phyloP scores from a whole-genome alignment of 2,888 invertebrate genomes.

The Prosopocoilus inquinatus region DNA sequence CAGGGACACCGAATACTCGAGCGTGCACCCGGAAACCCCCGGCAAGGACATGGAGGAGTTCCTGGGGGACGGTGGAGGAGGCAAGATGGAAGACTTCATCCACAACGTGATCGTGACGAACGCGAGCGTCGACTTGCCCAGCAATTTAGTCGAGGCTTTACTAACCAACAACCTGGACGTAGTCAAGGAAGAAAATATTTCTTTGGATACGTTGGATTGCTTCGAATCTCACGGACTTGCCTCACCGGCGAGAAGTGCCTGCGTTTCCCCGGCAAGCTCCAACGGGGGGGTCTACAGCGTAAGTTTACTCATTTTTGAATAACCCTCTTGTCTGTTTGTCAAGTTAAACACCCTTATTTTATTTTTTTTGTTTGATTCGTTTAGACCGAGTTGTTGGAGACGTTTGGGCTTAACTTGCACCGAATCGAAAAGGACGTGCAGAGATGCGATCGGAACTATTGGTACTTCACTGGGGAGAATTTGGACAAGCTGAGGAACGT shows the following conservation, averaged over 20 bases:
- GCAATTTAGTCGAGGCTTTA: not conserved
- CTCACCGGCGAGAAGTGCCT: conserved; percentile 53
- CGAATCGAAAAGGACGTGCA: conserved; percentile 96
- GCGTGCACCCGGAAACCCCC: conserved; percentile 4
- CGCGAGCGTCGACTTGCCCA: conserved; percentile 64
- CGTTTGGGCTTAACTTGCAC: conserved; percentile 85
- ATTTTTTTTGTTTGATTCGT: not conserved
- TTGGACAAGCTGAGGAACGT: conserved; percentile 90
- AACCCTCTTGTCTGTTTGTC: not conserved
- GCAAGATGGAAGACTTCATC: conserved; percentile 39
- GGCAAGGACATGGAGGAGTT: conserved; percentile 1
- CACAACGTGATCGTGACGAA: conserved; percentile 72
- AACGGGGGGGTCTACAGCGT: conserved; percentile 88
- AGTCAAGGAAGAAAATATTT: conserved; percentile 62
- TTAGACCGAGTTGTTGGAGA: conserved; percentile 80
- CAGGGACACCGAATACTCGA: conserved; percentile 10
- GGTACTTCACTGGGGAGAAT: conserved; percentile 87
- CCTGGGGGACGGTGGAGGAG: not conserved
- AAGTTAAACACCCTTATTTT: not conserved
- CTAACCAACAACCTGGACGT: conserved; percentile 53
- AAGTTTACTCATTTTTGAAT: conserved; percentile 52
- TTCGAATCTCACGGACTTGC: conserved; percentile 48
- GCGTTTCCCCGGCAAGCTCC: conserved; percentile 86
- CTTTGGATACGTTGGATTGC: conserved; percentile 51
- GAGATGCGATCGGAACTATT: conserved; percentile 91